Evolutionary conservation across 2,797 vertebrate genomes (phyloP).

Genomic region (Tragopan temminckii): DNA sequence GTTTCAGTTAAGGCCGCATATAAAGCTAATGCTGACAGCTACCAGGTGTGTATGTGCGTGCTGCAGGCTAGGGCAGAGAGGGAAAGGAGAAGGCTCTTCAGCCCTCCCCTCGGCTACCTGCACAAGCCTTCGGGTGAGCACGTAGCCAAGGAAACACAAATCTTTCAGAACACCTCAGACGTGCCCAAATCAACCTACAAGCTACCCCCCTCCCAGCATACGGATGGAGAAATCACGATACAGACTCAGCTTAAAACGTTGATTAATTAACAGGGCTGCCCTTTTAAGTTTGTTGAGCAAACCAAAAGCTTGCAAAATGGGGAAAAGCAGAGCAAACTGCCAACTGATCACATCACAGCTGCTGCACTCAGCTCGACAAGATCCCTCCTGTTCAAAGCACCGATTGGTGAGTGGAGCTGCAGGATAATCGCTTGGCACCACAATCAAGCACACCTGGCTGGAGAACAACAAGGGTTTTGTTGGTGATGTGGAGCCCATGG

Average conservation of each 20-base stretch:
- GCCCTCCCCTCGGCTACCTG: neutral
- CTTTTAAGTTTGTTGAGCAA: neutral
- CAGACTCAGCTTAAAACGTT: fast-evolving
- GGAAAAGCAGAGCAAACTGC: neutral
- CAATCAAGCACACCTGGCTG: neutral
- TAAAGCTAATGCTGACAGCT: neutral
- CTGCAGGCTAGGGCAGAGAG: neutral
- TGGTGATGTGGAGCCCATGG: neutral
- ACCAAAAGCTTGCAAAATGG: neutral
- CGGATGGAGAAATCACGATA: neutral
- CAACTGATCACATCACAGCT: neutral
- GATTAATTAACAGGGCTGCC: neutral
- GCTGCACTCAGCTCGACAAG: neutral
- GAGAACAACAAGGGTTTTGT: neutral
- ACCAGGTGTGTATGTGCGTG: neutral
- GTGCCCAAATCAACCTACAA: neutral
- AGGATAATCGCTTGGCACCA: neutral
- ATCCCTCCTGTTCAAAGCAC: neutral
- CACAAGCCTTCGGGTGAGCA: fast-evolving
- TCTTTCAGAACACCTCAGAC: neutral
- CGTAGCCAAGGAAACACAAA: neutral
- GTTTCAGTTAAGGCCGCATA: neutral
- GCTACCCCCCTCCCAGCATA: fast-evolving
- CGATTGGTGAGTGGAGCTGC: fast-evolving
- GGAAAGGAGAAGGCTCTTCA: neutral